These are phyloP conservation scores for Brachirus orientalis DNA, from an alignment of 2,113 vertebrate genomes.

Conservation along the genomic window DNA sequence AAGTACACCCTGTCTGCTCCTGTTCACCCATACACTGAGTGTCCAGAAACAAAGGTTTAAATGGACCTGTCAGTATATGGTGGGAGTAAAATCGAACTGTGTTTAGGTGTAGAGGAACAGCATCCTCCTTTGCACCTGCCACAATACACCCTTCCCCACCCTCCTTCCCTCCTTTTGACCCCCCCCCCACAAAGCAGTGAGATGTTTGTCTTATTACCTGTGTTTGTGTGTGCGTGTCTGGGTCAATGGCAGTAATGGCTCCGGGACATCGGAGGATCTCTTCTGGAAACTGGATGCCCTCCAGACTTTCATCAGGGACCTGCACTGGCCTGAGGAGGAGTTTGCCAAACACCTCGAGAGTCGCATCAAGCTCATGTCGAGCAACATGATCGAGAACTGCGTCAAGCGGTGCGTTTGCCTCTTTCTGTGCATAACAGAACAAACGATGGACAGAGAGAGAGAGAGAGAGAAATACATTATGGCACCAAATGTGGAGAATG, in stretches of 20 bases:
- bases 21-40: conserved; percentile 90
- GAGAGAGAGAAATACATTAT: too few species aligned
- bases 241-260: conserved; percentile 91
- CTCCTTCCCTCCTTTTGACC: conserved; percentile 26
- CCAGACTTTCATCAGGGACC: conserved; percentile 98
- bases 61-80: conserved; percentile 82
- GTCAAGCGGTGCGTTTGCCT: conserved; percentile 92
- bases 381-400: conserved; percentile 99
- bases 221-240: conserved; percentile 71
- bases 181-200: neutral
- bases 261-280: conserved; percentile 96
- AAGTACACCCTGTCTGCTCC: conserved; percentile 69
- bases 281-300: conserved; percentile 99
- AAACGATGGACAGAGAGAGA: conserved; percentile 3
- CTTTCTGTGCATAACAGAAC: neutral
- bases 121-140: conserved; percentile 84
- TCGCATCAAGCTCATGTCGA: conserved; percentile 96
- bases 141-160: conserved; percentile 41
- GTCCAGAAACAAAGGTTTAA: conserved; percentile 38
- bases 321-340: conserved; percentile 99
- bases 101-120: conserved; percentile 79
- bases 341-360: conserved; percentile 98
- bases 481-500: too few species aligned
- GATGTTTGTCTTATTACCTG: conserved; percentile 60
- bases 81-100: conserved; percentile 81